Conservation (phyloP, 2,888 invertebrate genomes). For the Amaurobius ferox region DNA sequence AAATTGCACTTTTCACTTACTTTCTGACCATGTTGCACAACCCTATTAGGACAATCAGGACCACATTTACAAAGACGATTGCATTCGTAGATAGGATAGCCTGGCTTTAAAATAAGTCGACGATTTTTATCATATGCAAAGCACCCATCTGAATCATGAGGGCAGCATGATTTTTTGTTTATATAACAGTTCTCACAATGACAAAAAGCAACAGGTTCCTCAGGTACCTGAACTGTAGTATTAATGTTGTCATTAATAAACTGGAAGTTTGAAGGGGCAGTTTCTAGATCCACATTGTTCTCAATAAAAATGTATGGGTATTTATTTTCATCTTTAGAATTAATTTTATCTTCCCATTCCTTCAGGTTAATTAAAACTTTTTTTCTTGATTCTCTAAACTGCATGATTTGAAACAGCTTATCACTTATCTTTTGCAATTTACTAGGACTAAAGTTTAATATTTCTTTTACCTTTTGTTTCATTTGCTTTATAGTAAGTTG, state of each 20-base stretch:
- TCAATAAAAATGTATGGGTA: slow-evolving; percentile 84
- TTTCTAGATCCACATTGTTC: slow-evolving; percentile 89
- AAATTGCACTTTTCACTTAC: no score
- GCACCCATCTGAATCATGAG: slow-evolving; percentile 80
- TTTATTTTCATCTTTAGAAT: slow-evolving; percentile 82
- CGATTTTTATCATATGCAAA: slow-evolving; percentile 85
- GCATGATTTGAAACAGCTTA: slow-evolving; percentile 17
- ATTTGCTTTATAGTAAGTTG: neutral
- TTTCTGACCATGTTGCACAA: slow-evolving; percentile 84
- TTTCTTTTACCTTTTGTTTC: slow-evolving; percentile 2
- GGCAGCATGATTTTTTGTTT: slow-evolving; percentile 82
- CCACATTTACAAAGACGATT: slow-evolving; percentile 91
- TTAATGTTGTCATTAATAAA: slow-evolving; percentile 86
- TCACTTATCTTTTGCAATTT: neutral
- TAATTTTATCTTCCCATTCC: slow-evolving; percentile 87
- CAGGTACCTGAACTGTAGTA: slow-evolving; percentile 81
- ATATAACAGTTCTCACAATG: slow-evolving; percentile 81
- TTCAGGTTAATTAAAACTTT: slow-evolving; percentile 82
- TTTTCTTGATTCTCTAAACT: slow-evolving; percentile 79
- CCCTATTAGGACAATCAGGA: slow-evolving; percentile 89
- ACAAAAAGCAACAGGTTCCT: slow-evolving; percentile 89
- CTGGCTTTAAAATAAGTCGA: slow-evolving; percentile 81
- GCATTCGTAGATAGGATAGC: slow-evolving; percentile 86
- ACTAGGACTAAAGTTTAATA: neutral
- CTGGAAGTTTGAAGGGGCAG: slow-evolving; percentile 87